A percentile compares a stretch with the other conserved stretches of the same genome.
Evolutionary conservation across 2,113 vertebrate species (phyloP).

Genomic region (Notothenia coriiceps): DNA sequence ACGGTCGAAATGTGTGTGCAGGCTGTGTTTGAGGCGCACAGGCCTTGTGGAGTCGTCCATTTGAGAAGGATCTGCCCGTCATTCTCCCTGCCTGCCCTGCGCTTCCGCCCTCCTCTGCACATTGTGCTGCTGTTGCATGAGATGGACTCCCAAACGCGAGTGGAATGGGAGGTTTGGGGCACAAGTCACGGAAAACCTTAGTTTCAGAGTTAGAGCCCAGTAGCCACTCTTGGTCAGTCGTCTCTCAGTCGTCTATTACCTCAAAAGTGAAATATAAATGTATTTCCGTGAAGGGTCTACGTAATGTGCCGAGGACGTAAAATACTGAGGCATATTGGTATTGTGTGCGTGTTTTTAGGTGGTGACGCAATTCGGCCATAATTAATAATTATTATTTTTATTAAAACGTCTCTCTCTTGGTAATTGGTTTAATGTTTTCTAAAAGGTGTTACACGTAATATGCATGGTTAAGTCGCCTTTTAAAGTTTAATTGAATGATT

Average conservation of each 20-base stretch:
- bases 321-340: background rate
- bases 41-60: conserved; percentile 81
- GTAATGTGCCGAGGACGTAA: conserved; percentile 13
- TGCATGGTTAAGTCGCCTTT: background rate
- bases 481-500: background rate
- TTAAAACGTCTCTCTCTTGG: conserved; percentile 8
- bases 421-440: conserved; percentile 18
- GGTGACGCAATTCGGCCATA: conserved; percentile 13
- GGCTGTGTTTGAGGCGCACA: conserved; percentile 57
- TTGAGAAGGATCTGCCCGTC: conserved; percentile 80
- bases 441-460: background rate
- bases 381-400: conserved; percentile 11
- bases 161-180: conserved; percentile 71
- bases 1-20: conserved; percentile 35
- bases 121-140: conserved; percentile 79
- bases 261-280: too few species aligned
- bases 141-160: conserved; percentile 75
- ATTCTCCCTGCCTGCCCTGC: conserved; percentile 66
- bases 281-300: background rate
- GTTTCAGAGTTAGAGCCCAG: conserved; percentile 29
- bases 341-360: conserved; percentile 21
- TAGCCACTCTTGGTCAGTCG: conserved; percentile 5
- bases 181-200: conserved; percentile 56
- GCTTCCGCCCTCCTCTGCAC: conserved; percentile 81
- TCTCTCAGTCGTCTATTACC: background rate